Percentiles rank a stretch among this genome's conserved stretches.
Conservation (phyloP, 2,888 invertebrate genomes). For the Glaucopsyche alexis region DNA sequence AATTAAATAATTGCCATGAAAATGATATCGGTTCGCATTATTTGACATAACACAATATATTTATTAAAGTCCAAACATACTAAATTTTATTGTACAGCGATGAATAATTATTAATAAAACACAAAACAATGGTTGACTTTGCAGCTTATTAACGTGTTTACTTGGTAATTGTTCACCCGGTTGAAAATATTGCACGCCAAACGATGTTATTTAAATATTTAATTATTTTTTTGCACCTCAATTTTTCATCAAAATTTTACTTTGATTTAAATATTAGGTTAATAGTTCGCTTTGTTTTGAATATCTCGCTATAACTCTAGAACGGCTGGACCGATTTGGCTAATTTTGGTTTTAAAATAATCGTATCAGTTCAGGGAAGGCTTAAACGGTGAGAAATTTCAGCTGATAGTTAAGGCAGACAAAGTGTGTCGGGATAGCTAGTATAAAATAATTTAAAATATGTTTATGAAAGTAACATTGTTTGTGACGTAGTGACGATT, state of each 20-base stretch:
- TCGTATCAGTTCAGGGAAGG: too few species aligned
- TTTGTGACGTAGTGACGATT: too few species aligned
- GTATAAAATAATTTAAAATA: too few species aligned
- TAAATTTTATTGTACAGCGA: background rate
- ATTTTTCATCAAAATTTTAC: background rate
- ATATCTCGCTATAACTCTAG: too few species aligned
- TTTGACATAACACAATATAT: background rate
- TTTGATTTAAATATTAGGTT: background rate
- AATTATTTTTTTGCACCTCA: background rate
- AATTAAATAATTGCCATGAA: background rate
- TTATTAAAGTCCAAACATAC: background rate
- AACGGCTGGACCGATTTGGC: too few species aligned
- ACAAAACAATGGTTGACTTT: constrained; percentile 15
- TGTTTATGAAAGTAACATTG: too few species aligned
- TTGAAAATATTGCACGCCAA: constrained; percentile 15
- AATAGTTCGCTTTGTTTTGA: background rate
- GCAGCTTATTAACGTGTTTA: constrained; percentile 15
- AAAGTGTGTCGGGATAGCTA: too few species aligned
- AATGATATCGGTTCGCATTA: background rate
- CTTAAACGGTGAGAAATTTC: too few species aligned
- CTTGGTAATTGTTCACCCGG: constrained; percentile 7
- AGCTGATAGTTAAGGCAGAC: too few species aligned
- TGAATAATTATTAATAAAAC: constrained; percentile 16
- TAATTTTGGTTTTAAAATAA: too few species aligned
- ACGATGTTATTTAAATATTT: background rate